Conservation (phyloP, 2,113 vertebrate genomes). For the Tyrannus savana region DNA sequence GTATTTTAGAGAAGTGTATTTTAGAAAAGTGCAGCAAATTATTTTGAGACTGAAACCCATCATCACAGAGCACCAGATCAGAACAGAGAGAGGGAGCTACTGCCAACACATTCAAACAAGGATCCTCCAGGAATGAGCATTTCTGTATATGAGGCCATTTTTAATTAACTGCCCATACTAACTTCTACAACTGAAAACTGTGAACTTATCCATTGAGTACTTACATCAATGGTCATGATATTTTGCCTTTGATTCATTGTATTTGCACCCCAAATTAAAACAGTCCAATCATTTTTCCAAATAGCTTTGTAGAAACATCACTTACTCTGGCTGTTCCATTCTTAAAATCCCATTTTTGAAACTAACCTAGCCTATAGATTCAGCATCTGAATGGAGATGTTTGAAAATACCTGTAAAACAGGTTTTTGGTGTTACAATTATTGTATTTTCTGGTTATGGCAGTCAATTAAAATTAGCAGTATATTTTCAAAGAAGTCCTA, state of each 20-base stretch:
- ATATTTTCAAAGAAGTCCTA: background rate
- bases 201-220: background rate
- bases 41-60: background rate
- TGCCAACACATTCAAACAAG: background rate
- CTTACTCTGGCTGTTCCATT: background rate
- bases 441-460: background rate
- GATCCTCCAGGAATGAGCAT: background rate
- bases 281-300: background rate
- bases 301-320: background rate
- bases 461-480: background rate
- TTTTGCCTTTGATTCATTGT: background rate
- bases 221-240: background rate
- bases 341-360: background rate
- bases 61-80: fast-evolving
- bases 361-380: background rate
- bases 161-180: background rate
- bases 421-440: background rate
- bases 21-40: background rate
- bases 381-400: background rate
- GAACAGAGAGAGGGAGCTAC: background rate
- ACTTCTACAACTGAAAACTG: background rate
- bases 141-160: background rate
- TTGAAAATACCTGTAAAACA: background rate
- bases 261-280: background rate
- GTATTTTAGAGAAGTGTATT: background rate